Percentiles rank a stretch among this genome's conserved stretches.
Evolutionary conservation across 2,888 invertebrate genomes (phyloP).

Genomic region (Aleiodes leptofemur): DNA sequence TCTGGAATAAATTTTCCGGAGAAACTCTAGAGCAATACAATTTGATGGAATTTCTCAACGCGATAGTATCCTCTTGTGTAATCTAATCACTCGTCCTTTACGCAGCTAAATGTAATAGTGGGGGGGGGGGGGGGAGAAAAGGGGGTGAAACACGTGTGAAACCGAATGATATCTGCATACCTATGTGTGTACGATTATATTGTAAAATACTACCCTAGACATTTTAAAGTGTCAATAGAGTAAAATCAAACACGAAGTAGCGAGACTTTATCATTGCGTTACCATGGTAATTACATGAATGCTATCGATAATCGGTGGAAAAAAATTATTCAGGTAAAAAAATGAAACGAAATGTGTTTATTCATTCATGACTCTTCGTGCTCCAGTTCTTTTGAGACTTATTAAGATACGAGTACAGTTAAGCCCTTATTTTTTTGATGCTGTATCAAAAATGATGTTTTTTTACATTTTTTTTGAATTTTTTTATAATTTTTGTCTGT

Average conservation of each 20-base stretch:
- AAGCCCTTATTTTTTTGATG: no score
- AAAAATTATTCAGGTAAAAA: not conserved
- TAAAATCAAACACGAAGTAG: constrained; percentile 62
- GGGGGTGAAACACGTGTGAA: constrained; percentile 64
- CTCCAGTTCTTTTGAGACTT: no score
- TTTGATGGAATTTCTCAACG: constrained; percentile 14
- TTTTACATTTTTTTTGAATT: no score
- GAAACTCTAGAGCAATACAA: not conserved
- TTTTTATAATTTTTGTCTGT: no score
- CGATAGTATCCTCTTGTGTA: constrained; percentile 44
- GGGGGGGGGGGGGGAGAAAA: constrained; percentile 46
- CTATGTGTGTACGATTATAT: constrained; percentile 53
- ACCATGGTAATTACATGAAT: constrained; percentile 66
- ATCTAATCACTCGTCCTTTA: constrained; percentile 60
- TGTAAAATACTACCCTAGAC: constrained; percentile 24
- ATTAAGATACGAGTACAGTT: no score
- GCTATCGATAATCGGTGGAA: constrained; percentile 55
- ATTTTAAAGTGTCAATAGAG: constrained; percentile 56
- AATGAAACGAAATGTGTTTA: no score
- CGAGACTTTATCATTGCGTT: constrained; percentile 63
- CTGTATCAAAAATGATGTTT: no score
- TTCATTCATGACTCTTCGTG: no score
- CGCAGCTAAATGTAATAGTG: constrained; percentile 43
- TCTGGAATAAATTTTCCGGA: no score
- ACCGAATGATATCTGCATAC: constrained; percentile 57